Conservation (phyloP, 92 coral and sea anemone species). For the Heteractis magnifica region DNA sequence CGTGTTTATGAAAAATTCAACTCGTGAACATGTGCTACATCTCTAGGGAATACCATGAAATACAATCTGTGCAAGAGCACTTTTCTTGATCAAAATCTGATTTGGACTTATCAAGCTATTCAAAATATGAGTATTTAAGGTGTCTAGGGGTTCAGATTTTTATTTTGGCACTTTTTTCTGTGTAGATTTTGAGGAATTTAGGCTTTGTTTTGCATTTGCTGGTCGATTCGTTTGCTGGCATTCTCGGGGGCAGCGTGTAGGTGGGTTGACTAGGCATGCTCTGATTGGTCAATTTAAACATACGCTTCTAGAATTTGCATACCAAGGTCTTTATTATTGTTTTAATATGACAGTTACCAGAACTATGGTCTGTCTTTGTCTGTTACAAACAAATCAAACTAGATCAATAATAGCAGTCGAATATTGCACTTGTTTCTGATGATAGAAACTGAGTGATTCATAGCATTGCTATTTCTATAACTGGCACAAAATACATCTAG, state of each 20-base stretch:
- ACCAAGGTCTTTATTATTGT: not conserved
- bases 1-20: not conserved
- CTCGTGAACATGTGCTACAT: not conserved
- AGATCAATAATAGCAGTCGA: not conserved
- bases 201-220: not conserved
- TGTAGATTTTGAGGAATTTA: not conserved
- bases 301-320: not conserved
- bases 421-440: not conserved
- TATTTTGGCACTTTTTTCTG: not conserved
- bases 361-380: too few relatives aligned
- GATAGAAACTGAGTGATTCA: not conserved
- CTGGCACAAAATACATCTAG: not conserved
- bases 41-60: not conserved
- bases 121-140: not conserved
- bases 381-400: not conserved
- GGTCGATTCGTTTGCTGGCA: not conserved
- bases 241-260: slow-evolving; percentile 43
- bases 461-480: not conserved
- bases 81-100: not conserved
- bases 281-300: slow-evolving; percentile 48
- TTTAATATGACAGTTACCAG: not conserved
- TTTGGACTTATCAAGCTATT: not conserved
- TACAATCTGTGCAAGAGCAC: not conserved
- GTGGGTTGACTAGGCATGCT: slow-evolving; percentile 51
- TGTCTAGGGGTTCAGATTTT: not conserved